Base-by-base conservation (phyloP, 2,888 invertebrate species). In the Heliconius ismenius region DNA sequence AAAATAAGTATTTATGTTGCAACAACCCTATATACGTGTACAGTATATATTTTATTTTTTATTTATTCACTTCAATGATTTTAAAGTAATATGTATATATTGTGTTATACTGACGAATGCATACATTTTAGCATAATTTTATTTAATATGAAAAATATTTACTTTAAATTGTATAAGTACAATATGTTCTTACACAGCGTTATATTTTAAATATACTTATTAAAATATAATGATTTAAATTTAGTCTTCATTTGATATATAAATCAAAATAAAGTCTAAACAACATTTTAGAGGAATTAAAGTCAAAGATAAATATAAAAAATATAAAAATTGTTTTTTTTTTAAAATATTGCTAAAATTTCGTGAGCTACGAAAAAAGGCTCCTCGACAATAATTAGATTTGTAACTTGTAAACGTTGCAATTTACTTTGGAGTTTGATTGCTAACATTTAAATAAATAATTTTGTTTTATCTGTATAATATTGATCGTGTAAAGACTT, bases 321-420 rank as follows among this genome's bases (percentile, higher is more conserved):
- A 54, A 69, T 54, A 69, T 54, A 43, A 70, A 15, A 54, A n/a
- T 32, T 32, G 32, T 2, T 13, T 18, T 36, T 1, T 72, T 54
- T 36, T 11, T 13, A 13, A 11, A 24, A 36, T 60, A 15, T 72
- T 36, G n/a, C 15, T 54, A 58, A 58, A 32, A 36, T n/a, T 67
- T 65, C 74, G 76, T 76, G 70, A 81, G 78, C 75, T 74, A 87
- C 84, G 84, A 85, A 84, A 81, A 86, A 79, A 76, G 73, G 82
- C 80, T 85, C 86, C 89, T 87, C 88, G 93, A 93, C 93, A 93
- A 93, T 93, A 93, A 93, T 78, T 81, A 80, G 81, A 79, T 63
- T 77, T 74, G 77, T 81, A 81, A 78, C 75, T 77, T 74, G 75
- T 77, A 79, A 78, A 75, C 67, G 75, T 77, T 79, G 69, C 69